Evolutionary conservation across 2,113 vertebrate species (phyloP).

Genomic region (Atlantisia rogersi): DNA sequence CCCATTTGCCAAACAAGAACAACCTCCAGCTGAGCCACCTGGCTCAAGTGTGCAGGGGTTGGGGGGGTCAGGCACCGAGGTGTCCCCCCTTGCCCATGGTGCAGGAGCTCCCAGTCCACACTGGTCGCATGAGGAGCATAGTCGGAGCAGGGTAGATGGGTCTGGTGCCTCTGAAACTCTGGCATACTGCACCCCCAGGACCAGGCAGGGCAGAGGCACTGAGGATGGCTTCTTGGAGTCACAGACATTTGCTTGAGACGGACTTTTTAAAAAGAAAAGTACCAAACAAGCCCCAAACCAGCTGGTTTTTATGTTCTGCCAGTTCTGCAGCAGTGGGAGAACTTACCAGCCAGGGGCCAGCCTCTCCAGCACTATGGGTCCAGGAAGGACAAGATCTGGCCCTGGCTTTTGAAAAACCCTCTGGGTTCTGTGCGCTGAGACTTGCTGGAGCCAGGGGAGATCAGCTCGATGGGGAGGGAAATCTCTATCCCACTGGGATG

Average conservation of each 20-base stretch:
- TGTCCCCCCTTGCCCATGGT: accelerated
- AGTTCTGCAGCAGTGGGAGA: background rate
- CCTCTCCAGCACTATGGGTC: background rate
- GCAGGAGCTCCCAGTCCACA: accelerated
- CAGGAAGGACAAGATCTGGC: background rate
- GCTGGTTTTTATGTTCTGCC: background rate
- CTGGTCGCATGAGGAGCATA: accelerated
- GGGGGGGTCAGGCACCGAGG: background rate
- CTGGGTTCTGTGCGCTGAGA: background rate
- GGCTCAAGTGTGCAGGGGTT: background rate
- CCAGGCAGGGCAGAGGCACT: background rate
- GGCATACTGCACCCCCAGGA: background rate
- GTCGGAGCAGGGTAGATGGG: accelerated
- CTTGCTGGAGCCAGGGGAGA: background rate
- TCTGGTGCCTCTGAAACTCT: background rate
- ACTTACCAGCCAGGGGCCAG: background rate
- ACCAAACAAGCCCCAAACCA: background rate
- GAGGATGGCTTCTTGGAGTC: background rate
- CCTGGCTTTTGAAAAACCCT: background rate
- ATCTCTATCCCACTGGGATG: accelerated
- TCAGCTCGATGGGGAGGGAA: background rate
- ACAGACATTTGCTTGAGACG: background rate
- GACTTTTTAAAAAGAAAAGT: background rate
- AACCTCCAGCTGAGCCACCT: background rate
- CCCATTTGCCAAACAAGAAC: background rate